Evolutionary conservation across 2,113 vertebrate species (phyloP).

Genomic region (Nannospalax galili): DNA sequence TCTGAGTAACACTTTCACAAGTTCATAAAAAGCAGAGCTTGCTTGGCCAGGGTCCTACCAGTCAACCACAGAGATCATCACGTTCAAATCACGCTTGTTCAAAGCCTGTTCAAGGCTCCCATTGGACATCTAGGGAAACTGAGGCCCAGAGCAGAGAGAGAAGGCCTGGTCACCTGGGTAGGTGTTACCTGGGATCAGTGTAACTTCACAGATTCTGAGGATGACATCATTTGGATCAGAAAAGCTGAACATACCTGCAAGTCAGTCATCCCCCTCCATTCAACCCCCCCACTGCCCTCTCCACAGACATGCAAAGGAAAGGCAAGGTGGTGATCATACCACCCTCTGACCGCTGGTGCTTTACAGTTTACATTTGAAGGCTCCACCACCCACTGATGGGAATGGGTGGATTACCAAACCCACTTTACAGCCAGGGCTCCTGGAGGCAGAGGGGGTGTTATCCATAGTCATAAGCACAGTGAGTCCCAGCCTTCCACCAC

Average conservation of each 20-base stretch:
- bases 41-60: neutral
- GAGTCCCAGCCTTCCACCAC: rapidly evolving
- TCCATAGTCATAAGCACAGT: neutral
- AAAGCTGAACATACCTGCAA: neutral
- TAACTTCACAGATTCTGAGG: neutral
- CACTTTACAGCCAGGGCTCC: neutral
- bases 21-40: neutral
- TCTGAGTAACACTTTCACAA: neutral
- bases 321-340: neutral
- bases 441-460: neutral
- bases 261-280: too few relatives aligned
- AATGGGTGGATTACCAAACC: neutral
- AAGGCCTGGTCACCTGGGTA: neutral
- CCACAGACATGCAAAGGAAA: neutral
- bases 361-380: neutral
- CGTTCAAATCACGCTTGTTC: too few relatives aligned
- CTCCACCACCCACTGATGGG: neutral
- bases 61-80: neutral
- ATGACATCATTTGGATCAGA: neutral
- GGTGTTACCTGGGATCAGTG: neutral
- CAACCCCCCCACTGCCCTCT: too few relatives aligned
- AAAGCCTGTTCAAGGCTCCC: neutral
- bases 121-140: neutral
- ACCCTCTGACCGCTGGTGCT: neutral
- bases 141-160: neutral